Conservation (phyloP, 2,888 invertebrate species). For the Escarpia spicata region DNA sequence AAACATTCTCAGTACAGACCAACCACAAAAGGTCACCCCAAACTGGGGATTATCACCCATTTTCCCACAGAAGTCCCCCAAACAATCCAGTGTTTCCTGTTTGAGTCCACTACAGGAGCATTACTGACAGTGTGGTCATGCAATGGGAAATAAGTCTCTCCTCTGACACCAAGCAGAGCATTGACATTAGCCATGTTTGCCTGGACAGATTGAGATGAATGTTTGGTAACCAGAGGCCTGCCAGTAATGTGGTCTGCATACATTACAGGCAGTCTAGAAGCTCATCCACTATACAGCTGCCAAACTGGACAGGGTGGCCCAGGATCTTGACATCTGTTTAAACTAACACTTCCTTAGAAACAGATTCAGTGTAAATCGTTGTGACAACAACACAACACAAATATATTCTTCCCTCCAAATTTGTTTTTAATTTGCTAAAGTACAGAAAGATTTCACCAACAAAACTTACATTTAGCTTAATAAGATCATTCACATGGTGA, state of each 20-base stretch:
- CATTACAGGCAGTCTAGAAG: background rate
- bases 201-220: constrained; percentile 3
- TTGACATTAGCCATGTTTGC: background rate
- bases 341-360: no score
- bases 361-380: no score
- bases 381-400: no score
- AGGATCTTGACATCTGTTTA: no score
- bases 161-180: background rate
- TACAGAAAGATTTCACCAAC: no score
- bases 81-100: background rate
- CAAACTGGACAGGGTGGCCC: no score
- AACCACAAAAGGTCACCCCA: background rate
- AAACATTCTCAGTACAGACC: background rate
- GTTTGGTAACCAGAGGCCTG: background rate
- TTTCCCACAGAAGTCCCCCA: background rate
- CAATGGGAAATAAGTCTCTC: background rate
- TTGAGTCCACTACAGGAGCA: background rate
- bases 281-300: background rate
- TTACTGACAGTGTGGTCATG: background rate
- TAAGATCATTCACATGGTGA: no score
- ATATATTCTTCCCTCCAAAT: no score
- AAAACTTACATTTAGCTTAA: no score
- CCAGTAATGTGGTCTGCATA: background rate
- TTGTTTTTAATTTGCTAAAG: no score
- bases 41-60: background rate